Evolutionary conservation across 2,888 invertebrate species (phyloP).

Genomic region (Epinotia nisella): DNA sequence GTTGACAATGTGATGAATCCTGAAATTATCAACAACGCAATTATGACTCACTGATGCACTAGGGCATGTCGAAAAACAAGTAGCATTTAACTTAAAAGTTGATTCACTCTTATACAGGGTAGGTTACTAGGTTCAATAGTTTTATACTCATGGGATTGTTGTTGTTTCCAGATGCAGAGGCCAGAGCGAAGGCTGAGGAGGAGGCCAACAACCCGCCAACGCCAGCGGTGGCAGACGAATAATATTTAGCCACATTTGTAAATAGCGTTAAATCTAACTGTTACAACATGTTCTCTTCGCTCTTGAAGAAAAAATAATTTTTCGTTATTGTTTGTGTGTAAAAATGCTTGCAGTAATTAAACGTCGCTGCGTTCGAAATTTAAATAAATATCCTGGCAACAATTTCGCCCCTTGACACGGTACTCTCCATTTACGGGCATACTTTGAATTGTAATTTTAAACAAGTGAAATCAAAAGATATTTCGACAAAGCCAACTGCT

Average conservation of each 20-base stretch:
- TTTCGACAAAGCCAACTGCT: too few relatives aligned
- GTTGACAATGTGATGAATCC: too few relatives aligned
- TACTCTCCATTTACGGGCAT: not conserved
- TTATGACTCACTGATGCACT: too few relatives aligned
- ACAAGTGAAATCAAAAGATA: too few relatives aligned
- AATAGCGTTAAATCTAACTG: constrained; percentile 79
- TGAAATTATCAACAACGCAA: too few relatives aligned
- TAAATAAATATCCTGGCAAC: constrained; percentile 30
- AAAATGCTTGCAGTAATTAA: constrained; percentile 42
- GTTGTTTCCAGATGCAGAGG: constrained; percentile 81
- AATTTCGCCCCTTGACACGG: not conserved
- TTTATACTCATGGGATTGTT: constrained; percentile 14
- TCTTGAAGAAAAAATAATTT: constrained; percentile 72
- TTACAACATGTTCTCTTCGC: constrained; percentile 73
- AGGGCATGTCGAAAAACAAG: too few relatives aligned
- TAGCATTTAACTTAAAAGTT: too few relatives aligned
- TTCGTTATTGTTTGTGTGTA: constrained; percentile 46
- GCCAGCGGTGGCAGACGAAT: constrained; percentile 76
- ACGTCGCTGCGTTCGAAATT: constrained; percentile 37
- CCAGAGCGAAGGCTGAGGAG: constrained; percentile 79
- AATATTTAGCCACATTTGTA: constrained; percentile 83
- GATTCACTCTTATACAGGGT: too few relatives aligned
- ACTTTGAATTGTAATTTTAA: not conserved
- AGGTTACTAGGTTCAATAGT: too few relatives aligned
- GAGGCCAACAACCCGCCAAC: constrained; percentile 62